Evolutionary conservation across 2,113 vertebrate genomes (phyloP), one percentile per base, ranked within the genome.

Genomic region (Dendropsophus ebraccatus): DNA sequence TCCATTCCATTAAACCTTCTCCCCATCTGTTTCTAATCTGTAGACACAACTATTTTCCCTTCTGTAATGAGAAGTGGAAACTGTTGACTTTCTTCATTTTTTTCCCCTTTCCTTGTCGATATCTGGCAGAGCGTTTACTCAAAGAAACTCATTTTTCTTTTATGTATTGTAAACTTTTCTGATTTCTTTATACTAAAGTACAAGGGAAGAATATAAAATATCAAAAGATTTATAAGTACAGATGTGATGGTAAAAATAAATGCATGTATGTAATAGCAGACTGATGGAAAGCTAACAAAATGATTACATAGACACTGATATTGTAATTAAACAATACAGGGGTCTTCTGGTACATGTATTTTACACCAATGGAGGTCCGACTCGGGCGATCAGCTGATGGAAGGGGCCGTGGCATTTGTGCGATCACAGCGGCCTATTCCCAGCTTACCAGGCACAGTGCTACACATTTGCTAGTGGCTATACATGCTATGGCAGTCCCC

Each of bases 31-130:
- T 83, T 73, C 84, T 70, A 84, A 0, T 25, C 41, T 67, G 73
- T 72, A 77, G 23, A 45, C 62, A 23, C 70, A 74, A 83, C 9
- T 79, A 49, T 19, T 69, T 65, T 82, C 45, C 76, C 32, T 65
- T n/a, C 65, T 30, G 76, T 73, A 62, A 49, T 65, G 37, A 62
- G 67, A 47, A 65, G 75, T 45, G 23, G 76, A 80, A 75, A 56
- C 35, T 87, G 25, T 23, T 81, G 77, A 80, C 77, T 80, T 80
- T 80, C 12, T 80, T 80, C 11, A 8, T 80, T 60, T 58, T 82
- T 80, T 84, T n/a, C 49, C 30, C 41, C 41, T 21, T 82, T 87
- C 37, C 37, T 81, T 1, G 30, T 25, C 23, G 8, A 83, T 56
- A 73, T 56, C 32, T 83, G 69, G 41, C 82, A 74, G 69, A 73